Base-by-base conservation (phyloP, 2,797 vertebrate species). In the Parauchenoglanis ngamensis region DNA sequence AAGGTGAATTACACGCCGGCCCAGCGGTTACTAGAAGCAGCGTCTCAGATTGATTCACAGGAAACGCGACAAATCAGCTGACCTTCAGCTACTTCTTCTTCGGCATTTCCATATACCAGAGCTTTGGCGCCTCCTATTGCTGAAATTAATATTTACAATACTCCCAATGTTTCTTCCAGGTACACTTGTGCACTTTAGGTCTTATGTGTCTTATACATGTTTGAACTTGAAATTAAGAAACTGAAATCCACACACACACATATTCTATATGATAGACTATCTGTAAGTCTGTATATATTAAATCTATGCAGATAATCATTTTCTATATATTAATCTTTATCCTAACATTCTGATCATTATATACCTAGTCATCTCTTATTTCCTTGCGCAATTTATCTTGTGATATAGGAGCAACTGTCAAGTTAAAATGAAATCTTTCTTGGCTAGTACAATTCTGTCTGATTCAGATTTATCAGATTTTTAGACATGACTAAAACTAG, bases 11-110 rank as follows among this genome's bases (percentile, higher is more conserved):
- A 54, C 11, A 7, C 13, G 15, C 57, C 35, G 52, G 15, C 7
- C 10, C 10, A 11, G 54, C 3, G 35, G 80, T 61, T 83, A 31
- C 76, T 88, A 80, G 56, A 17, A 31, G 80, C 61, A 31, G n/a
- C 61, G 61, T 21, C n/a, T 52, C n/a, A 4, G 44, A 59, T 0
- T 56, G 73, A 85, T 4, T 63, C 61, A 77, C 73, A 78, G 84
- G 84, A 85, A 83, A 83, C 19, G 72, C 21, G 25, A 3, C 17
- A 12, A 70, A 59, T 86, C 87, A 85, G 84, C 87, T 86, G 84
- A 86, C 84, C 79, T 67, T 82, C 49, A 15, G 8, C 80, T 28
- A 21, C 52, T 28, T 56, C 49, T 83, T 73, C 86, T 65, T 67
- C 57, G 25, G 35, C 3, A 28, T 49, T 28, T 49, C 15, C 0